Evolutionary conservation across 2,888 invertebrate genomes (phyloP), one percentile per base, ranked within the genome.

Genomic region (Drosophila colorata): DNA sequence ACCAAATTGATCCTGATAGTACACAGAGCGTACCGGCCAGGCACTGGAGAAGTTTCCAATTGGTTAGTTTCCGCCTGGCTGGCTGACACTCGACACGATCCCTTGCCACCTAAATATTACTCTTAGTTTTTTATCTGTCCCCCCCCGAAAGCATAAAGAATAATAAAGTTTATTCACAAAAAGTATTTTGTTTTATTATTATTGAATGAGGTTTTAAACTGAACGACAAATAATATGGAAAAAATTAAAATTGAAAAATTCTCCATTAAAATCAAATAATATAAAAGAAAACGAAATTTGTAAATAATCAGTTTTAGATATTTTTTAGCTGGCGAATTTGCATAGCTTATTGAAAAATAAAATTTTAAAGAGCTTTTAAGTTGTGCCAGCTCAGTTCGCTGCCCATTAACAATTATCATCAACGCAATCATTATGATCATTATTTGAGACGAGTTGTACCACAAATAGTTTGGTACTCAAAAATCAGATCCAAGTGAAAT

Each of bases 1-100:
- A 79, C 81, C 87, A 87, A 88, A 85, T 88, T 88, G 88, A 87
- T 87, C 88, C 83, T 83, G 84, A 70, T 58, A 88, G 84, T 85
- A 86, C 80, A 86, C 56, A 60, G 78, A 64, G 69, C 18, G 20
- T 28, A 14, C 35, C 25, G 4, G 53, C 44, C 52, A 38, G 7
- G 53, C 13, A 28, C 20, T n/a, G 63, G 51, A 46, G 28, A 47
- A 64, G 53, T 60, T 43, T 28, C n/a, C 43, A 18, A n/a, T 13
- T 35, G 40, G 13, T 11, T 46, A 76, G 60, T 46, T 53, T 55
- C 51, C 46, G 14, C 6, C 35, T 37, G 46, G 68, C 57, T 44
- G 51, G 48, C 59, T 23, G 41, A 11, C 33, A 28, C 56, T 69
- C 76, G 65, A 53, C 9, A 25, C 38, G 55, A 68, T 52, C 52